Conservation (phyloP, 2,113 vertebrate species). For the Crotalus helleri region DNA sequence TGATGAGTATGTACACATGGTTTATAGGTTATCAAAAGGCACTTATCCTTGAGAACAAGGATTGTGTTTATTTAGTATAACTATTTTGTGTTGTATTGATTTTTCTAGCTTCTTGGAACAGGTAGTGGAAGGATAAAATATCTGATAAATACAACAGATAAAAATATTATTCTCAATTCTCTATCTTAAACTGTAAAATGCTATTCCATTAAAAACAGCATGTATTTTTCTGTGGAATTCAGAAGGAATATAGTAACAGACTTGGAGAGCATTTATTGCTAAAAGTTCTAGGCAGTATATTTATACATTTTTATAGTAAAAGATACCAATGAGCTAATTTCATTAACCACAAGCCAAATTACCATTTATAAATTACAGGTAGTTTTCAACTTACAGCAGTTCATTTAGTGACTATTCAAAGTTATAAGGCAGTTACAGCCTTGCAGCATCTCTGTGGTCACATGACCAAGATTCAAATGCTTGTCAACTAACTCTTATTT, state of each 20-base stretch:
- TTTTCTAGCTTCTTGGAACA: not conserved
- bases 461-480: not conserved
- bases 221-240: not conserved
- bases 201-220: not conserved
- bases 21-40: not conserved
- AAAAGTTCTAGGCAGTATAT: not conserved
- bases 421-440: not conserved
- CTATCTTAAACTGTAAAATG: not conserved
- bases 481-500: not conserved
- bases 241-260: not conserved
- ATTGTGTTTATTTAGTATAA: not conserved
- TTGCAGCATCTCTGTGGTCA: not conserved
- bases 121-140: not conserved
- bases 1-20: not conserved
- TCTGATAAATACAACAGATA: not conserved
- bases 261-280: not conserved
- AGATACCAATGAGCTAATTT: constrained; percentile 19
- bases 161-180: not conserved
- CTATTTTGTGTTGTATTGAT: not conserved
- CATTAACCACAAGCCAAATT: not conserved
- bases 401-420: not conserved
- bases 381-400: not conserved
- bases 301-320: not conserved
- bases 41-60: not conserved
- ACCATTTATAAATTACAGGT: constrained; percentile 13